Conservation (phyloP, 2,113 vertebrate genomes). For the Oncorhynchus kisutch region DNA sequence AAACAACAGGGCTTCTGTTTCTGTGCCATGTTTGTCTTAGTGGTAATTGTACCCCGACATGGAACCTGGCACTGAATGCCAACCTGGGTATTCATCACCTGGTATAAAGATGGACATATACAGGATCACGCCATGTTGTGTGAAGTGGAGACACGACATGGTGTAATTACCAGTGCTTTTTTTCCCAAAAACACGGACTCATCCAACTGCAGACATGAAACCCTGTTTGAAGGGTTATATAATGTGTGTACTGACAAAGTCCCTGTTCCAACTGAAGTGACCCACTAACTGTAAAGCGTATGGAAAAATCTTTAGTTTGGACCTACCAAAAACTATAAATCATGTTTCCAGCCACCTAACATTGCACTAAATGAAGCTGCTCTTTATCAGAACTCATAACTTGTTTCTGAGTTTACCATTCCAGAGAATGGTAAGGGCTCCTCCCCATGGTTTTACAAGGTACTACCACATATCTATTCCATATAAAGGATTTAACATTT, state of each 20-base stretch:
- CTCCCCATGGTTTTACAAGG: constrained; percentile 45
- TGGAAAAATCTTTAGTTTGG: not conserved
- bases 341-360: not conserved
- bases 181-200: no score
- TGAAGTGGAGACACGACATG: no score
- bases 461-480: not conserved
- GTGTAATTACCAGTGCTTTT: no score
- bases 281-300: not conserved
- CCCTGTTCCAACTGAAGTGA: not conserved
- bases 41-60: no score
- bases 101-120: no score
- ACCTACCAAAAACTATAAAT: not conserved
- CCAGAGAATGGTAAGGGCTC: constrained; percentile 24
- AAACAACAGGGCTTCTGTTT: no score
- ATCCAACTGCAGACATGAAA: no score
- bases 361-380: no score
- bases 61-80: no score
- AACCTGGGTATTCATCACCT: no score
- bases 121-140: no score
- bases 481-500: not conserved
- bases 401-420: not conserved
- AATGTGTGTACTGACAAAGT: not conserved
- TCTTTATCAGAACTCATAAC: not conserved
- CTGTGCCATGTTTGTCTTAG: no score
- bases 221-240: not conserved